Evolutionary conservation across 2,888 invertebrate genomes (phyloP), one percentile per base, ranked within the genome.

Genomic region (Pandemis cinnamomeana): DNA sequence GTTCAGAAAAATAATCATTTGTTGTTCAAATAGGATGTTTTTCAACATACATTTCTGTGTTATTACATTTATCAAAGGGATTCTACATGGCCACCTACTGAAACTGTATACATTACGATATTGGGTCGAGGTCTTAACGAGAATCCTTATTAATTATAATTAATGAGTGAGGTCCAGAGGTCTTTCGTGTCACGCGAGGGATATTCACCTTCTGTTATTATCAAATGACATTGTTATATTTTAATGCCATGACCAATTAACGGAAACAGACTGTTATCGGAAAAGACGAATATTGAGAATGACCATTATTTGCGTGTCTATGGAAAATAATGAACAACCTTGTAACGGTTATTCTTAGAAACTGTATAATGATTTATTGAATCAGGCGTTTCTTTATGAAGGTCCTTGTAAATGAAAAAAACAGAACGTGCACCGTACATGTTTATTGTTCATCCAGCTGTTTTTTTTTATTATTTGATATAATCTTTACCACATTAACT

Each of bases 91-190:
- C 5, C 3, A 15, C 44, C 55, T 67, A 42, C 67, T 55, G 55
- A 55, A 7, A 7, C 51, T 55, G 20, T 67, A 15, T 67, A 20
- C 42, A 55, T 67, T 67, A 67, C 55, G 7, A 53, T 53, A 55
- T 55, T 53, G 67, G 42, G 15, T 41, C 42, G 41, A 36, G 27
- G 46, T 67, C 36, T 44, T 27, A 55, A 67, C 53, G 20, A 55
- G 55, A 67, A 55, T 20, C 55, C 67, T 67, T 67, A 67, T 67
- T 67, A 67, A 67, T 55, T 55, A 67, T 67, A 67, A 67, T 67
- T 67, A 67, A 67, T 67, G 67, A 67, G 20, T 42, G 44, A 55
- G 55, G 42, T 55, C 55, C 20, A 63, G 46, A 67, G 55, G 42
- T 55, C 67, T 55, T 48, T 27, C 46, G 44, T 46, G 46, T 46